Evolutionary conservation across 35 echinoderm and acorn worm genomes (phyloP).

Genomic region (Heliocidaris erythrogramma): DNA sequence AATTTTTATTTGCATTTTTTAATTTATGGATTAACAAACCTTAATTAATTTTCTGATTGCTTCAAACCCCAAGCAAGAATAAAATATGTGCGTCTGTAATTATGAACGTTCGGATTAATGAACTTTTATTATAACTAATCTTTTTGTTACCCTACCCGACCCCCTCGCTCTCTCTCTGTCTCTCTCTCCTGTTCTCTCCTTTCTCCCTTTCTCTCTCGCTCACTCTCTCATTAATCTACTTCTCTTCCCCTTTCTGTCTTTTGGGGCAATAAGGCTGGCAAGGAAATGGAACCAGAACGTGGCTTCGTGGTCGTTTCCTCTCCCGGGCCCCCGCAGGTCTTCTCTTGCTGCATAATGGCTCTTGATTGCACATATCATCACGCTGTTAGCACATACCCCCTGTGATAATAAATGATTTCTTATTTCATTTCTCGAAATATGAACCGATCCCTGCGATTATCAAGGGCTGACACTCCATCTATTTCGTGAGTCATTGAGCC

Average conservation of each 20-base stretch:
- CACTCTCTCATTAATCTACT: neutral
- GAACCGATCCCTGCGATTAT: constrained; percentile 4
- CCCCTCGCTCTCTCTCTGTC: no score
- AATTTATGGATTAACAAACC: no score
- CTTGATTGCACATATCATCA: constrained; percentile 39
- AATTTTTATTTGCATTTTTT: no score
- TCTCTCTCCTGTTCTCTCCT: neutral
- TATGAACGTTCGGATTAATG: no score
- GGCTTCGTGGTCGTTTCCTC: constrained; percentile 7
- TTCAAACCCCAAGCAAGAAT: no score
- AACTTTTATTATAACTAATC: no score
- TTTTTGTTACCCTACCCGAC: no score
- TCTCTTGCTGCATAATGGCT: neutral
- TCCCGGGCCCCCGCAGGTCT: neutral
- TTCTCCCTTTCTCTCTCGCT: neutral
- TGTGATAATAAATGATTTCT: constrained; percentile 40
- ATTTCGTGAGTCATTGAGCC: neutral
- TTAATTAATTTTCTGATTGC: no score
- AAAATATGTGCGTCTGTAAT: no score
- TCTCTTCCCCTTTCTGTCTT: neutral
- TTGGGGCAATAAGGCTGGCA: neutral
- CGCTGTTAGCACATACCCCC: constrained; percentile 37
- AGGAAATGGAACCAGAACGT: constrained; percentile 16
- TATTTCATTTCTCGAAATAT: constrained; percentile 38
- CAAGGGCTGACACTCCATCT: neutral